phyloP scores from a whole-genome alignment of 2,888 invertebrate genomes.

The Furcula furcula region DNA sequence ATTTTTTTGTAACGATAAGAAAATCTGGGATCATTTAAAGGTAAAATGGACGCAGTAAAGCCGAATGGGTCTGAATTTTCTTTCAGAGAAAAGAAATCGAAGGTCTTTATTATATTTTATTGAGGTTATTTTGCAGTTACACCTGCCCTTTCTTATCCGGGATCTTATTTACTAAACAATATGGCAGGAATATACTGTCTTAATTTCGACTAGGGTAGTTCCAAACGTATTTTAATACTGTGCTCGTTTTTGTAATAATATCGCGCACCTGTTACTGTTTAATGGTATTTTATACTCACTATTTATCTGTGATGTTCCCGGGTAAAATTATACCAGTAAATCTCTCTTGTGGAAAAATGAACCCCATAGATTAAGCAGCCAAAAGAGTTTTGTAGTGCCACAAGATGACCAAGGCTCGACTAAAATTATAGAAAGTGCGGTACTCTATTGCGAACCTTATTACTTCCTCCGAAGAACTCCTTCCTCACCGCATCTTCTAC shows the following conservation, averaged over 20 bases:
- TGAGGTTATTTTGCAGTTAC: conserved; percentile 8
- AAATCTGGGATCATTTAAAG: not conserved
- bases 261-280: conserved; percentile 12
- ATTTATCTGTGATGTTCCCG: too few species aligned
- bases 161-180: conserved; percentile 3
- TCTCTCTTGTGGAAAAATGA: too few species aligned
- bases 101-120: conserved; percentile 1
- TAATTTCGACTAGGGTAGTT: conserved; percentile 15
- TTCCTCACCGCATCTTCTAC: too few species aligned
- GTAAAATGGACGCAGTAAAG: not conserved
- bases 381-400: too few species aligned
- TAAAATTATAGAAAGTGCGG: too few species aligned
- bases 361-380: too few species aligned
- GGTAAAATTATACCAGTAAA: too few species aligned
- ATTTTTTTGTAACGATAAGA: not conserved
- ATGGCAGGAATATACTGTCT: conserved; percentile 17
- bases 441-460: too few species aligned
- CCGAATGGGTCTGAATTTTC: not conserved
- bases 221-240: conserved; percentile 16
- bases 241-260: conserved; percentile 17
- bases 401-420: too few species aligned
- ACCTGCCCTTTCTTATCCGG: not conserved
- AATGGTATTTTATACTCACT: too few species aligned
- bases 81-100: not conserved
- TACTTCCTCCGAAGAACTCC: too few species aligned